Conservation (phyloP, 1,140 invertebrate genomes). For the Drosophila subpulchrella region DNA sequence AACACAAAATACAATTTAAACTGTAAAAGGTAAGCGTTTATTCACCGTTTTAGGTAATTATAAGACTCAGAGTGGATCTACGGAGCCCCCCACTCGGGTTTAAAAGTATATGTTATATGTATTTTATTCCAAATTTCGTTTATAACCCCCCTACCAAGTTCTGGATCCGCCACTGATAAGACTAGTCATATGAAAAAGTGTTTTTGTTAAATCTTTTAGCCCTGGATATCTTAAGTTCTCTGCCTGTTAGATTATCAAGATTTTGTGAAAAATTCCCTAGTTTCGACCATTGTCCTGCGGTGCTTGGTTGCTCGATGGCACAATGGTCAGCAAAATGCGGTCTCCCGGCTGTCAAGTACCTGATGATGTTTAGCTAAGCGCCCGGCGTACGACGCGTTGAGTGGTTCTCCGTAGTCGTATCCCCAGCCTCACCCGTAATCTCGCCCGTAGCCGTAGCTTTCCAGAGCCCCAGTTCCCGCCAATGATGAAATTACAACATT, state of each 20-base stretch:
- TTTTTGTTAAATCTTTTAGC: not conserved
- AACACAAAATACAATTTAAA: no score
- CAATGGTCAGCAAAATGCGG: slow-evolving; percentile 62
- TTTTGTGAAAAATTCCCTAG: not conserved
- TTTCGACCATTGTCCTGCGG: slow-evolving; percentile 23
- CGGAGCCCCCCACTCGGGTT: no score
- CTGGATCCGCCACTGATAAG: no score
- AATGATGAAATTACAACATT: slow-evolving; percentile 83
- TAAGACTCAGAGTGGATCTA: no score
- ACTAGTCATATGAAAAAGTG: no score
- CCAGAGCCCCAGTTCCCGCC: slow-evolving; percentile 14
- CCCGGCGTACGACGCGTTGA: slow-evolving; percentile 41
- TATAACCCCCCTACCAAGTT: no score
- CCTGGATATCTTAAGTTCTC: not conserved
- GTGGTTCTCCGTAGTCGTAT: slow-evolving; percentile 28
- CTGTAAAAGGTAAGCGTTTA: no score
- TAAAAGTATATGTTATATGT: no score
- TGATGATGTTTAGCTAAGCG: slow-evolving; percentile 79
- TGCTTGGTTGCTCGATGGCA: slow-evolving; percentile 15
- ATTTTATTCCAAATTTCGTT: no score
- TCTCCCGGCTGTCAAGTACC: slow-evolving; percentile 74
- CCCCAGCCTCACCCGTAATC: slow-evolving; percentile 5
- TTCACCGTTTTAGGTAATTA: no score
- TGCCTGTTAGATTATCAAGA: not conserved
- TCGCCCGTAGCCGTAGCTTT: not conserved